Evolutionary conservation across 2,113 vertebrate species (phyloP), one percentile per base, ranked within the genome.

Genomic region (Psittacara wagleri): DNA sequence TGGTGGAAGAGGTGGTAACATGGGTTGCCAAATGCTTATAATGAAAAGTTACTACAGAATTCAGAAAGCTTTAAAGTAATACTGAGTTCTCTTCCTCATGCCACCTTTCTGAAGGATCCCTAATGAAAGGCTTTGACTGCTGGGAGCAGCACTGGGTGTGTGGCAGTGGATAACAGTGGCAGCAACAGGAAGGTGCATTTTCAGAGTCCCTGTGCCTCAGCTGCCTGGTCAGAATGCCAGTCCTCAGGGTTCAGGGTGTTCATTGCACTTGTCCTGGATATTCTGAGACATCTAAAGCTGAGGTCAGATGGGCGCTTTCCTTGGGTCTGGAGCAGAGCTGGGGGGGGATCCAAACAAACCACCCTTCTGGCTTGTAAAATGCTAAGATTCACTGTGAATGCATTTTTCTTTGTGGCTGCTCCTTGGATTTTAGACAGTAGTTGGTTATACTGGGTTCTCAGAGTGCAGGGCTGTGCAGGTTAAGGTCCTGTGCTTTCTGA

Each of bases 1-100:
- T 87, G 74, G 19, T 70, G 55, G 61, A 55, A 78, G 43, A 84
- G 48, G 27, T 66, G 89, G 49, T 55, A 64, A 29, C 3, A 0
- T 4, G 24, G 64, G 33, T 24, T 52, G 41, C 10, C 48, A 37
- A 70, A 54, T 43, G 23, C 51, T 86, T 59, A 24, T 13, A 46
- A 55, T 80, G 64, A 84, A 74, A 88, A 94, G 89, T 61, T 93
- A 37, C 72, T 69, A 2, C 44, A 55, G 49, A 78, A 24, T n/a
- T 48, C 11, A 61, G 66, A 83, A 66, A 62, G 49, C 54, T 70
- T 62, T 57, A 10, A 81, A 83, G 37, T 31, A 7, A 12, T 33
- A 4, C 1, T 77, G 13, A 17, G 2, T 62, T 80, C 9, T 62
- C 46, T 23, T 86, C 17, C 62, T 91, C 5, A 2, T 90, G 87